Percentiles rank a stretch among this genome's conserved stretches.
These are phyloP conservation scores for Lottia gigantea DNA, from an alignment of 2,888 invertebrate species.

Conservation along the genomic window DNA sequence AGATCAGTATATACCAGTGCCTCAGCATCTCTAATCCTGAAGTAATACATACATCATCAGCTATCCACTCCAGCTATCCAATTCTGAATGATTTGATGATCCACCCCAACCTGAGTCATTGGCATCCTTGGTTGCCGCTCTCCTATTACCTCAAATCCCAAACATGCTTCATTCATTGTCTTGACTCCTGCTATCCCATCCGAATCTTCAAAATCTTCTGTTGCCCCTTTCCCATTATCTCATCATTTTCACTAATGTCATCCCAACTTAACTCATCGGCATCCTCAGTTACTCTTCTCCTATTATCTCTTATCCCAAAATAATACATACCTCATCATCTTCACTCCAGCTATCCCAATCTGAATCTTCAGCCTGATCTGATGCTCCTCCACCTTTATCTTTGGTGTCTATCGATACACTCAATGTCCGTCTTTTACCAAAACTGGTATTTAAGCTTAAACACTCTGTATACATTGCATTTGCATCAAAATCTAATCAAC, in stretches of 20 bases:
- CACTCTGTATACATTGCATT: conserved; percentile 43
- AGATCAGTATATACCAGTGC: too few relatives aligned
- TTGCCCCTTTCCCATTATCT: conserved; percentile 25
- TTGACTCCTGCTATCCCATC: conserved; percentile 63
- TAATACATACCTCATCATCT: conserved; percentile 42
- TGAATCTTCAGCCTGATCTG: conserved; percentile 34
- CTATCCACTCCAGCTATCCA: conserved; percentile 62
- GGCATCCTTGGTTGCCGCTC: conserved; percentile 25
- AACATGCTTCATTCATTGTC: conserved; percentile 52
- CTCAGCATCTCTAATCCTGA: too few relatives aligned
- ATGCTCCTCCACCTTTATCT: conserved; percentile 24
- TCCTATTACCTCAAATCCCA: conserved; percentile 30
- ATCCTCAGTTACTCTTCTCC: too few relatives aligned
- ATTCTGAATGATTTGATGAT: conserved; percentile 58
- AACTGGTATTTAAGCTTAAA: conserved; percentile 47
- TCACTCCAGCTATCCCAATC: conserved; percentile 63
- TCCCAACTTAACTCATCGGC: too few relatives aligned
- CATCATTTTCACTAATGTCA: conserved; percentile 36
- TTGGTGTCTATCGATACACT: conserved; percentile 41
- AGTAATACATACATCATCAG: conserved; percentile 42
- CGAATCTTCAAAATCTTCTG: conserved; percentile 34
- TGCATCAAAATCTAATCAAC: not conserved
- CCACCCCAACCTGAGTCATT: conserved; percentile 56
- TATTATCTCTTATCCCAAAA: too few relatives aligned
- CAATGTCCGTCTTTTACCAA: conserved; percentile 45